Percentiles rank a stretch among this genome's conserved stretches.
Conservation (phyloP, 2,113 vertebrate species). For the Pongo abelii region DNA sequence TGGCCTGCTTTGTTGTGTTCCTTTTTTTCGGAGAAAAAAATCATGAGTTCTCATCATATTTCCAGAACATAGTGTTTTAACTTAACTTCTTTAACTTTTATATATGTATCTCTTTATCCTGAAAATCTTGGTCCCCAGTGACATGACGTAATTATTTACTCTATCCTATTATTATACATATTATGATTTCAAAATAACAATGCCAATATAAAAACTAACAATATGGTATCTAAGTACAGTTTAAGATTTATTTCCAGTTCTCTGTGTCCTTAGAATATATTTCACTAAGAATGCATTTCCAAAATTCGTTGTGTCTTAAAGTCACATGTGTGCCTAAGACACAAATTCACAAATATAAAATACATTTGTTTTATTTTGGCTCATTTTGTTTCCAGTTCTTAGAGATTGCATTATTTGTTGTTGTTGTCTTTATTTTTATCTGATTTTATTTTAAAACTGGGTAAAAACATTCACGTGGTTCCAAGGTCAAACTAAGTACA, state of each 20-base stretch:
- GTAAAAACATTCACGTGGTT: not conserved
- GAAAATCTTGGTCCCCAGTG: not conserved
- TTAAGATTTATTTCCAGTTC: not conserved
- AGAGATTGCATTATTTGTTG: not conserved
- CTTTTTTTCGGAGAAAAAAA: not conserved
- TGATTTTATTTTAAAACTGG: not conserved
- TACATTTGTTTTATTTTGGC: not conserved
- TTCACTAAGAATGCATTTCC: slow-evolving; percentile 27
- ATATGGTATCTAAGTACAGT: not conserved
- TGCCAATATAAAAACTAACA: not conserved
- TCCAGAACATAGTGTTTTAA: not conserved
- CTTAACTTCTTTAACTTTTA: not conserved
- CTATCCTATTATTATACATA: not conserved
- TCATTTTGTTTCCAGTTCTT: not conserved
- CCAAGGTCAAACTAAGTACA: not conserved
- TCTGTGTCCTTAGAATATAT: not conserved
- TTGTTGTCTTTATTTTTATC: not conserved
- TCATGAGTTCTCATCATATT: not conserved
- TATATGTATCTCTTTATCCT: not conserved
- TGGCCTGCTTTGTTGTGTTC: not conserved
- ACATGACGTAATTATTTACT: not conserved
- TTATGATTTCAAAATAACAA: not conserved
- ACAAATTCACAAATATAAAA: not conserved
- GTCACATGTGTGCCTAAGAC: not conserved
- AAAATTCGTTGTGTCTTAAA: not conserved